These are phyloP conservation scores for Myrmophylax atrothorax DNA, from an alignment of 2,113 vertebrate genomes.

Conservation along the genomic window DNA sequence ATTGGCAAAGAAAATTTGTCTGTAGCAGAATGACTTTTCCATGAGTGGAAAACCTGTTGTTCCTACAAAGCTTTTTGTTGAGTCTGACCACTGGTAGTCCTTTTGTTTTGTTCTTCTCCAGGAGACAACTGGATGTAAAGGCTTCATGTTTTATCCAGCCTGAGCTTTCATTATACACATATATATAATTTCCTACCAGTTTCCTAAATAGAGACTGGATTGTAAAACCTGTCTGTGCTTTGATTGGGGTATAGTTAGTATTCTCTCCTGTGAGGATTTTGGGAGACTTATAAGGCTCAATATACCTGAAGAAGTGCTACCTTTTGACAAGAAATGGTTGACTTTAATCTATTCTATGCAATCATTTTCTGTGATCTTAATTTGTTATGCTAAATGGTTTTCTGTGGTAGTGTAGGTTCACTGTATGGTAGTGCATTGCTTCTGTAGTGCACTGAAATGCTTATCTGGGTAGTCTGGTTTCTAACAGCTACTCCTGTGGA, in stretches of 20 bases:
- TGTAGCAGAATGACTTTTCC: not conserved
- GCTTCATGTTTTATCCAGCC: not conserved
- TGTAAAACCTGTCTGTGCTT: not conserved
- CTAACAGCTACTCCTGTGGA: not conserved
- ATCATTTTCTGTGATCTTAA: not conserved
- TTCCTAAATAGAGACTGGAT: not conserved
- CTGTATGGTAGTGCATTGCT: not conserved
- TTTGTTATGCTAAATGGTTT: not conserved
- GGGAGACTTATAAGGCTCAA: rapidly evolving
- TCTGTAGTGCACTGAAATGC: not conserved
- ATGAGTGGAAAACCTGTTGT: not conserved
- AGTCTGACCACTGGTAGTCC: not conserved
- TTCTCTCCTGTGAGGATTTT: not conserved
- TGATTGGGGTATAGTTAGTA: not conserved
- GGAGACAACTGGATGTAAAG: not conserved
- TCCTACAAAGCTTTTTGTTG: not conserved
- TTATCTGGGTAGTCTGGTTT: not conserved
- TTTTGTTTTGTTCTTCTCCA: not conserved
- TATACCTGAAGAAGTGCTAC: not conserved
- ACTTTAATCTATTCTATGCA: not conserved
- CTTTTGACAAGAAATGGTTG: not conserved
- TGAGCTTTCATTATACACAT: not conserved
- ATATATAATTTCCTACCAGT: not conserved
- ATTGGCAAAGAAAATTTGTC: not conserved
- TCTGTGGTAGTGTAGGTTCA: not conserved